Evolutionary conservation across 2,797 vertebrate genomes (phyloP).

Genomic region (Pelobates cultripes): DNA sequence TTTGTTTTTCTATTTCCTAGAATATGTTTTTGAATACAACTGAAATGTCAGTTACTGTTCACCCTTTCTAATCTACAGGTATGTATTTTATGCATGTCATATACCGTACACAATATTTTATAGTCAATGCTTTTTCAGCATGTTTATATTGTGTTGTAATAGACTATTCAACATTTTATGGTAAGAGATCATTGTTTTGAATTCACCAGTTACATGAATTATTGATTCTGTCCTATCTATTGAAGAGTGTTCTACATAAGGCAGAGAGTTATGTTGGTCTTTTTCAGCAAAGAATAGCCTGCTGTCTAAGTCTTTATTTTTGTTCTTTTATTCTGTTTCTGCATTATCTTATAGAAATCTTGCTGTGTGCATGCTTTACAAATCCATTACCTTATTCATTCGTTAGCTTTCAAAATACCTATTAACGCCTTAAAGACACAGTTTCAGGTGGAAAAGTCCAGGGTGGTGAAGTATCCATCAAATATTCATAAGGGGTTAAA

Average conservation of each 20-base stretch:
- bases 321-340: neutral
- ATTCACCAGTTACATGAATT: neutral
- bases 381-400: neutral
- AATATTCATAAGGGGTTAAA: too few species aligned
- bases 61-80: neutral
- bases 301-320: neutral
- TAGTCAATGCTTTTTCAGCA: conserved; percentile 1
- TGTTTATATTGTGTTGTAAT: neutral
- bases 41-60: neutral
- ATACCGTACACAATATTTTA: neutral
- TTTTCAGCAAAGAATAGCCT: neutral
- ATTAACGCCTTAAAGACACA: too few species aligned
- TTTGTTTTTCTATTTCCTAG: conserved; percentile 16
- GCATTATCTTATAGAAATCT: neutral
- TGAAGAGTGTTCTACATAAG: neutral
- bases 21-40: conserved; percentile 18
- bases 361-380: neutral
- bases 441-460: too few species aligned
- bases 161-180: conserved; percentile 4
- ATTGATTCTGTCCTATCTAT: neutral
- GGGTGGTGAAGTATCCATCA: too few species aligned
- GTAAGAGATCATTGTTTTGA: neutral
- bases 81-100: neutral
- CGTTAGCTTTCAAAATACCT: neutral
- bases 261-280: neutral